Base-by-base conservation (phyloP, 1,140 invertebrate species). In the Magallana gigas region DNA sequence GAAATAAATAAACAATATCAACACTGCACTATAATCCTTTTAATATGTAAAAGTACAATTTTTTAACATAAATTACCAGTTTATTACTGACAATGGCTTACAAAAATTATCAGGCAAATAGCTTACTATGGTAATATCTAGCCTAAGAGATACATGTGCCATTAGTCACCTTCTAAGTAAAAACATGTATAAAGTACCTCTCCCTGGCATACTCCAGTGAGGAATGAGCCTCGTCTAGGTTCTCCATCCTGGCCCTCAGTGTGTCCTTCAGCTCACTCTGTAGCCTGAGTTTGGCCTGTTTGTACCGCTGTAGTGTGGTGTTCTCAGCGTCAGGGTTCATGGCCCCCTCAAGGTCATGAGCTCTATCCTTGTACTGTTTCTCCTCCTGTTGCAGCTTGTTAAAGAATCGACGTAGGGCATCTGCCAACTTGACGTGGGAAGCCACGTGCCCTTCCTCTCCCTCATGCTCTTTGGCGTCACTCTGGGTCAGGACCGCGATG, bases 281-380 rank as follows among this genome's bases (percentile, higher is more conserved):
- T 11, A 94, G 90, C 82, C 93, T 87, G 18, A 85, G 82, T 84
- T 93, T 94, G 86, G 91, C 91, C 85, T 94, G 94, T 9, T 90
- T 90, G 89, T 94, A 92, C 57, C 93, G 86, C 88, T 94, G 92
- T 18, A 91, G 60, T 23, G 90, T 88, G 4, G 90, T 89, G 59
- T 91, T 91, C 84, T 94, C 94, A 3, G 91, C 93, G 82, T 94
- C 94, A 57, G 93, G 90, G 83, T 94, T 94, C 89, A 92, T 91
- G 29, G 93, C 92, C 58, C 93, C 91, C 58, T 94, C 90, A 18
- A 94, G 87, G 29, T 94, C 92, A 57, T 76, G 89, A 87, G 93
- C 90, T 56, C 91, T 90, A 64, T 94, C 93, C 64, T 92, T 92
- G 89, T 91, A 94, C 23, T 92, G 90, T 84, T 93, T 92, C 84